phyloP scores from a whole-genome alignment of 2,888 invertebrate genomes.

The Nemurella pictetii region DNA sequence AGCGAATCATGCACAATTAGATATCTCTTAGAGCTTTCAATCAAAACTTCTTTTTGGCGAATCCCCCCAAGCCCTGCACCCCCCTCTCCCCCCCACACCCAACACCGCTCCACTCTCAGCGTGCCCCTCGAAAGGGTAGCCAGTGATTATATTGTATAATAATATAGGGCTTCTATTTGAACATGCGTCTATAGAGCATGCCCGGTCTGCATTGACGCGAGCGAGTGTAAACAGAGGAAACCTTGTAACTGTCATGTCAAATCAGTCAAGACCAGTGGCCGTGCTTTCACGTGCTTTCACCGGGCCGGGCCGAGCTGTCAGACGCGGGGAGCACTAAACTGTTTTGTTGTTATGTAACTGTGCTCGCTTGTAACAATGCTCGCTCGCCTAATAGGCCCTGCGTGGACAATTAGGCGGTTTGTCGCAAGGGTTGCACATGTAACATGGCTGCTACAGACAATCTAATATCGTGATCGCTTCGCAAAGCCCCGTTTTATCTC shows the following conservation, averaged over 20 bases:
- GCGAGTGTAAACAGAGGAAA: slow-evolving; percentile 27
- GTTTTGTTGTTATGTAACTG: too few relatives aligned
- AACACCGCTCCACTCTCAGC: background rate
- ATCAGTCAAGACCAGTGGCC: background rate
- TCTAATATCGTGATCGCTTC: background rate
- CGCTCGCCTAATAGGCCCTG: background rate
- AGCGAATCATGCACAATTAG: background rate
- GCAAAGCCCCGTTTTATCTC: too few relatives aligned
- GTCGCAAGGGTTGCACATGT: background rate
- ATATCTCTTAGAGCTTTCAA: slow-evolving; percentile 4
- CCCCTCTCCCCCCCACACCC: background rate
- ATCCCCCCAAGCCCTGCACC: slow-evolving; percentile 2
- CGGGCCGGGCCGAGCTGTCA: background rate
- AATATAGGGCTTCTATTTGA: slow-evolving; percentile 21
- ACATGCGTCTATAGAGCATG: background rate
- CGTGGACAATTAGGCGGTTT: background rate
- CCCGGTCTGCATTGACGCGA: background rate
- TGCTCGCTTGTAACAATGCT: background rate
- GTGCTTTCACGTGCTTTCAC: background rate
- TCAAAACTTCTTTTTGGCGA: background rate
- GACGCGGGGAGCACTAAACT: background rate
- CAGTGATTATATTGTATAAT: background rate
- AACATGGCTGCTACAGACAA: background rate
- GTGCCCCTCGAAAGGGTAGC: background rate
- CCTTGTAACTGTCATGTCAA: slow-evolving; percentile 35